phyloP scores from a whole-genome alignment of 1,140 invertebrate genomes.

The Cotesia typhae region DNA sequence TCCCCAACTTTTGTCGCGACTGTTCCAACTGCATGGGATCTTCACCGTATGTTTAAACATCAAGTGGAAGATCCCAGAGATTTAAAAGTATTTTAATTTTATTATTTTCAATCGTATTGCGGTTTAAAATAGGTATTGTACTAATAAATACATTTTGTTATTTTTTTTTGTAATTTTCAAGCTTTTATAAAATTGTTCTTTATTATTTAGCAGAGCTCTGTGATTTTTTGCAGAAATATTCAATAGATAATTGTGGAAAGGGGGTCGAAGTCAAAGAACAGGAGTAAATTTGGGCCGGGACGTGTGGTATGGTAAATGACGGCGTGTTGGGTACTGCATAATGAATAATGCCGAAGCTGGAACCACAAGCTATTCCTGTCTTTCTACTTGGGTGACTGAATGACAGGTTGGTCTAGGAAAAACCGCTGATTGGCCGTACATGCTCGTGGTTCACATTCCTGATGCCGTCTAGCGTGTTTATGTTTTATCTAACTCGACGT shows the following conservation, averaged over 20 bases:
- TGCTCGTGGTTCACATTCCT: constrained; percentile 44
- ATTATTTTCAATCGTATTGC: neutral
- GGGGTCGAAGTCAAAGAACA: constrained; percentile 21
- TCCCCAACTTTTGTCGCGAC: constrained; percentile 45
- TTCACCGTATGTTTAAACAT: constrained; percentile 27
- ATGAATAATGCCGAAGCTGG: constrained; percentile 61
- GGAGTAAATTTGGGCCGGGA: constrained; percentile 35
- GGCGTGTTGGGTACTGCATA: constrained; percentile 61
- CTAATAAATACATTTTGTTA: too few relatives aligned
- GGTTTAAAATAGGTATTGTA: too few relatives aligned
- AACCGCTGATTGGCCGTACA: constrained; percentile 59
- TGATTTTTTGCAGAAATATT: too few relatives aligned
- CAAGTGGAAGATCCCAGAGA: neutral
- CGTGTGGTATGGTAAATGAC: constrained; percentile 53
- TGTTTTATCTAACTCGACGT: constrained; percentile 8
- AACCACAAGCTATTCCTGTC: constrained; percentile 62
- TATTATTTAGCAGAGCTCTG: too few relatives aligned
- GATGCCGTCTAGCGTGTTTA: constrained; percentile 10
- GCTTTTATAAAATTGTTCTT: too few relatives aligned
- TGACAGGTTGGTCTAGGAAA: constrained; percentile 58
- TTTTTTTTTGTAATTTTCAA: too few relatives aligned
- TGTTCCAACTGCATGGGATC: constrained; percentile 41
- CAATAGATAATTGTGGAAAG: neutral
- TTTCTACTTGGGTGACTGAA: constrained; percentile 60
- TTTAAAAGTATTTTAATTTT: constrained; percentile 15